Conservation (phyloP, 2,113 vertebrate genomes). For the Ranitomeya imitator region DNA sequence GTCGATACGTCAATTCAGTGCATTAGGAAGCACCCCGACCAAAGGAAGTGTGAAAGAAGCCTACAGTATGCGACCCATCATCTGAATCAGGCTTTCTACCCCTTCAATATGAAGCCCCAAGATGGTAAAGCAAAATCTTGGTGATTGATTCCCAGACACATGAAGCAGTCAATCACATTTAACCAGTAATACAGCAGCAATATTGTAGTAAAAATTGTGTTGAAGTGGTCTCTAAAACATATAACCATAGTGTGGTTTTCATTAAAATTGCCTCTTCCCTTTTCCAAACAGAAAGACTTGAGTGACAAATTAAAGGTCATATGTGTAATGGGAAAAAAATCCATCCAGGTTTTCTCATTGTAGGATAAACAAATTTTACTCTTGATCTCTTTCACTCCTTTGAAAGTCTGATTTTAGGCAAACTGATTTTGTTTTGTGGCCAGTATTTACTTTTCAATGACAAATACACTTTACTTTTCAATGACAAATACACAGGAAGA, state of each 20-base stretch:
- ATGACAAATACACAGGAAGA: slow-evolving; percentile 1
- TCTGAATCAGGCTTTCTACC: no score
- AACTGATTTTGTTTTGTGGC: neutral
- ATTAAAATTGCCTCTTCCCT: neutral
- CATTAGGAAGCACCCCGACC: no score
- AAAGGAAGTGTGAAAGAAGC: no score
- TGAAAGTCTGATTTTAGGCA: slow-evolving; percentile 9
- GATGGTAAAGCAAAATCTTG: no score
- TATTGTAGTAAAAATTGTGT: neutral
- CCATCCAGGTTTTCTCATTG: slow-evolving; percentile 6
- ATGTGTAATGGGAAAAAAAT: neutral
- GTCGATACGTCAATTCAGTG: no score
- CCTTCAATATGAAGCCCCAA: no score
- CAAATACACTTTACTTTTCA: slow-evolving; percentile 2
- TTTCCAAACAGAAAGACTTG: neutral
- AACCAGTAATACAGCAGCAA: neutral
- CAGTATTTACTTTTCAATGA: slow-evolving; percentile 27
- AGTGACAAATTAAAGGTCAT: slow-evolving; percentile 36
- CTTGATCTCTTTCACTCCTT: slow-evolving; percentile 13
- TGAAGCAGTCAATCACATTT: neutral
- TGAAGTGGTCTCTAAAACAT: neutral
- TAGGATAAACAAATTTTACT: slow-evolving; percentile 39
- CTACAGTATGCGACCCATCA: no score
- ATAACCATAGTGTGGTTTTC: neutral
- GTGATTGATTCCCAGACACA: neutral